Base-by-base conservation (phyloP, 2,888 invertebrate genomes). In the Tachystola acroxantha region DNA sequence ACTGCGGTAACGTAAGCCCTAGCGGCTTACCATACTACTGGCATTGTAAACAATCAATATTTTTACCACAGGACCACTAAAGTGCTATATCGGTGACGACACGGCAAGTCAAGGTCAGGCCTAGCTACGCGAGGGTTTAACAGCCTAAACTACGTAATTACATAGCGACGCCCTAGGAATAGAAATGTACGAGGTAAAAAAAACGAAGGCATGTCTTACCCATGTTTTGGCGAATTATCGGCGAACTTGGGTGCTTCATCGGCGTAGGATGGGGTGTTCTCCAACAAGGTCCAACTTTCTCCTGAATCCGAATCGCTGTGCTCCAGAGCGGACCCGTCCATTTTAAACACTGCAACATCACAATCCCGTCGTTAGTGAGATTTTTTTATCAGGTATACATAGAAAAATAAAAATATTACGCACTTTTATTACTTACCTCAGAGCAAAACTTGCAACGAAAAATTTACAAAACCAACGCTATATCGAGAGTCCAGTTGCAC, bases 281-380 rank as follows among this genome's bases (percentile, higher is more conserved):
- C 85, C 33, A 88, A 57, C 43, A 88, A 52, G 30, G 81, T 87
- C 88, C 88, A 88, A 61, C 86, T 87, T 40, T 87, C 87, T 28
- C 85, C 84, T 16, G 87, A 87, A 58, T 88, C 88, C n/a, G 87
- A 87, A 58, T 88, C 87, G 50, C 85, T 87, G 47, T 78, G 79
- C 33, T 84, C 85, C 30, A 66, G 40, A 40, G 50, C 52, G 39
- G 67, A 57, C 43, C 67, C 73, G 60, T 86, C 86, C 85, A 87
- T 86, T 66, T 61, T 36, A 51, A 45, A 43, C 39, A 45, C 43
- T 57, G 39, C 33, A 41, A 37, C 26, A 37, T 35, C 36, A 37
- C n/a, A n/a, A n/a, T n/a, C n/a, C n/a, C n/a, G n/a, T n/a, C n/a
- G n/a, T n/a, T n/a, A n/a, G n/a, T n/a, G n/a, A n/a, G n/a, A n/a